Evolutionary conservation across 2,888 invertebrate species (phyloP).

Genomic region (Amblyjoppa proteus): DNA sequence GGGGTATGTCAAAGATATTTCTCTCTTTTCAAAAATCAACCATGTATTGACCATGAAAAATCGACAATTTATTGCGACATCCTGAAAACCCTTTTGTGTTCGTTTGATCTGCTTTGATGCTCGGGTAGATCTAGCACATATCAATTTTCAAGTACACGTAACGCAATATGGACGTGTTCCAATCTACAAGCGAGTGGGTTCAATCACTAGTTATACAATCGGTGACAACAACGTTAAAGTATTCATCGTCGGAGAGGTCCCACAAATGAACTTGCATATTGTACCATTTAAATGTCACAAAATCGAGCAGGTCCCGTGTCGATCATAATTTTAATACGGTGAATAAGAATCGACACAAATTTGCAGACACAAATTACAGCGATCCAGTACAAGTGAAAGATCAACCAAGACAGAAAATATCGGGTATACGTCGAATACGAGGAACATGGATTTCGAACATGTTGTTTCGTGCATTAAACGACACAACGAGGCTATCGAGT

Average conservation of each 20-base stretch:
- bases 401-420: not conserved
- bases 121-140: too few relatives aligned
- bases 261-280: not conserved
- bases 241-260: too few relatives aligned
- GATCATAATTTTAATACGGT: not conserved
- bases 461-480: constrained; percentile 3
- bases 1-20: constrained; percentile 18
- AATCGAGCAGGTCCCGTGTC: too few relatives aligned
- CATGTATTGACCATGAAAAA: too few relatives aligned
- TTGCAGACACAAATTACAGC: constrained; percentile 21
- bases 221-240: too few relatives aligned
- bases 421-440: not conserved
- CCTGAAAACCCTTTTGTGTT: too few relatives aligned
- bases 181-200: not conserved
- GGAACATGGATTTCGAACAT: constrained; percentile 6
- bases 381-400: not conserved
- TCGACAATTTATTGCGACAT: too few relatives aligned
- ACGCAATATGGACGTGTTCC: too few relatives aligned
- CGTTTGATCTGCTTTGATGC: too few relatives aligned
- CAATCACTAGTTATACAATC: too few relatives aligned
- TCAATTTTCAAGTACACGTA: too few relatives aligned
- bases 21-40: not conserved
- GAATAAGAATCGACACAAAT: constrained; percentile 1
- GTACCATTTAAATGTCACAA: too few relatives aligned
- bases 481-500: constrained; percentile 33